Base-by-base conservation (phyloP, 2,888 invertebrate species). In the Eupithecia exiguata region DNA sequence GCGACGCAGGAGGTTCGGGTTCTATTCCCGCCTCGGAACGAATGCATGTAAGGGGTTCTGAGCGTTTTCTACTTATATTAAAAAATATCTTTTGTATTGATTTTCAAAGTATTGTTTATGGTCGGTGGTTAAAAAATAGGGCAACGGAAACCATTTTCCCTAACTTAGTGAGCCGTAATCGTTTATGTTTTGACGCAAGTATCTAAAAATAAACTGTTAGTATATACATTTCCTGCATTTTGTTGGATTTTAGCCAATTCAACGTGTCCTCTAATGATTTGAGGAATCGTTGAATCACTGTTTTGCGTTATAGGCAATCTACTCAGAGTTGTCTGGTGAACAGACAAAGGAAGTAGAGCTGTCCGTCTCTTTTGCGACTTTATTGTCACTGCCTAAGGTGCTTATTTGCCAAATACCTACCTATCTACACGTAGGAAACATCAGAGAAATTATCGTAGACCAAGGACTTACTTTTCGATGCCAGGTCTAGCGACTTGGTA, bases 401-500 rank as follows among this genome's bases (percentile, higher is more conserved):
- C 16, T 35, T 6, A 62, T 62, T 62, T 62, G 58, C 58, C 58
- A 14, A 49, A 49, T 49, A 9, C 49, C 18, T 46, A 18, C 9
- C n/a, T n/a, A 38, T 4, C 14, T 43, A 49, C 12, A 21, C 21
- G 25, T 62, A 35, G 35, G 61, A 62, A 35, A 18, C 18, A 16
- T 16, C 61, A 35, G 18, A 62, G 30, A 18, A 18, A 62, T 16
- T 35, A 62, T 35, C 30, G n/a, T 12, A 38, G 36, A 40, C 1
- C 12, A n/a, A 40, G 38, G n/a, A 80, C 90, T 82, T 84, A 92
- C 91, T 87, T 92, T 79, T 86, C 90, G 76, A 94, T 91, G 35
- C 90, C 89, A 1, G 93, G 94, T 10, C 93, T 82, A 1, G 88
- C 82, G 79, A 94, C 89, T 81, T 92, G 93, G 80, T 94, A 95